Evolutionary conservation across 2,888 invertebrate genomes (phyloP).

Genomic region (Stenodema calcarata): DNA sequence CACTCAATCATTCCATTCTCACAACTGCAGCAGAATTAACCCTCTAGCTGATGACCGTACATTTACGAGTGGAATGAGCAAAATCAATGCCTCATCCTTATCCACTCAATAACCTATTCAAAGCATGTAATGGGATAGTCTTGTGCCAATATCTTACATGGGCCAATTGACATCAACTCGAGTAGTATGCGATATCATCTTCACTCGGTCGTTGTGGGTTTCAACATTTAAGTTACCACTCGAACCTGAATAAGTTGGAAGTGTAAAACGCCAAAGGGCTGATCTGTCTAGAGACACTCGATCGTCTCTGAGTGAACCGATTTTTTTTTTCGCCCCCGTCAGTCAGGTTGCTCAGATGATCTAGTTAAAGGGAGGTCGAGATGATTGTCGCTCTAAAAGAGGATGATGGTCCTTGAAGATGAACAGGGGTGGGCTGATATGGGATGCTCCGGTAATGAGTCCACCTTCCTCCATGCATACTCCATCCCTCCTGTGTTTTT

Average conservation of each 20-base stretch:
- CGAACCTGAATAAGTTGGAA: background rate
- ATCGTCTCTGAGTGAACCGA: background rate
- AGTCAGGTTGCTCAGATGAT: background rate
- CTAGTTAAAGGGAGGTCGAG: conserved; percentile 16
- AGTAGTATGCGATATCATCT: no score
- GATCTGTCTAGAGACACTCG: background rate
- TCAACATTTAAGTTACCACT: background rate
- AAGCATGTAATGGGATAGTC: background rate
- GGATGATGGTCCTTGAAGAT: conserved; percentile 2
- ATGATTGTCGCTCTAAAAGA: conserved; percentile 1
- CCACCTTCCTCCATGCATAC: background rate
- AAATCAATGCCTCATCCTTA: background rate
- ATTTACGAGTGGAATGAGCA: no score
- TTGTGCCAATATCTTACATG: background rate
- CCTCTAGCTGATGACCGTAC: no score
- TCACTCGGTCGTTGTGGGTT: background rate
- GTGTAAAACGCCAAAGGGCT: background rate
- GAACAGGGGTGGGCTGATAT: background rate
- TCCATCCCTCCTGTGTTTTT: background rate
- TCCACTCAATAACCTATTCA: background rate
- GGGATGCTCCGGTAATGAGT: background rate
- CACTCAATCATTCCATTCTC: no score
- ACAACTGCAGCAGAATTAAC: no score
- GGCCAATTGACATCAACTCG: background rate
- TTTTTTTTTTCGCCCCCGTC: background rate